Percentiles rank a stretch among this genome's conserved stretches.
These are phyloP conservation scores for Pseudopodoces humilis DNA, from an alignment of 2,113 vertebrate species.

Conservation along the genomic window DNA sequence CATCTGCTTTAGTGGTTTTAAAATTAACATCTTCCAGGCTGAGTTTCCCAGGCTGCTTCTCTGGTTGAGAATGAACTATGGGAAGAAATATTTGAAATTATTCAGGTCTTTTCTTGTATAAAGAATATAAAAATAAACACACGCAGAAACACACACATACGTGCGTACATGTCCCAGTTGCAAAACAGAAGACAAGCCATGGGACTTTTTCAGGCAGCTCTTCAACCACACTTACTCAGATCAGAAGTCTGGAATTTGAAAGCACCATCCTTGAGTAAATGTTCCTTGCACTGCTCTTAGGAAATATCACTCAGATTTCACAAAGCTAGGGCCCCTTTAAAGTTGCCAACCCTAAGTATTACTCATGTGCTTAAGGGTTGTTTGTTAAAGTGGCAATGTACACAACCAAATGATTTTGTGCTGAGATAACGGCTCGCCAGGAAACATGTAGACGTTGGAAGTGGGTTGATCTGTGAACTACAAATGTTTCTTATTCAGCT, in stretches of 20 bases:
- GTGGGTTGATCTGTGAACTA: conserved; percentile 14
- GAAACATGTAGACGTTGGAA: background rate
- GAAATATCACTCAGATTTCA: conserved; percentile 11
- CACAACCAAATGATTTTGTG: conserved; percentile 35
- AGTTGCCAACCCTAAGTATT: background rate
- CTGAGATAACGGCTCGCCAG: conserved; percentile 11
- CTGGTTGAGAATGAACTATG: background rate
- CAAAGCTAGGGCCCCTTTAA: conserved; percentile 17
- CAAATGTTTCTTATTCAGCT: background rate
- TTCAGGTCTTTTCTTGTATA: background rate
- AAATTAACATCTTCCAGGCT: background rate
- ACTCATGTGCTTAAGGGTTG: conserved; percentile 19
- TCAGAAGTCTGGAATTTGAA: conserved; percentile 1
- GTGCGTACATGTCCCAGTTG: background rate
- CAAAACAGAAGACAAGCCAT: background rate
- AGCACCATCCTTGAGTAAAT: background rate
- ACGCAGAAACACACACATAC: background rate
- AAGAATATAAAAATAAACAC: background rate
- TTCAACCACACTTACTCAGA: background rate
- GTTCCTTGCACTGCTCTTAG: background rate
- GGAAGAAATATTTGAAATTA: background rate
- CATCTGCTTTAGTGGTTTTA: background rate
- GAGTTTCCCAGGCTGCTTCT: background rate
- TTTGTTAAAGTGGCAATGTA: conserved; percentile 27
- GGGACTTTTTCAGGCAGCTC: background rate